Evolutionary conservation across 2,888 invertebrate genomes (phyloP), one percentile per base, ranked within the genome.

Genomic region (Baronia brevicornis): DNA sequence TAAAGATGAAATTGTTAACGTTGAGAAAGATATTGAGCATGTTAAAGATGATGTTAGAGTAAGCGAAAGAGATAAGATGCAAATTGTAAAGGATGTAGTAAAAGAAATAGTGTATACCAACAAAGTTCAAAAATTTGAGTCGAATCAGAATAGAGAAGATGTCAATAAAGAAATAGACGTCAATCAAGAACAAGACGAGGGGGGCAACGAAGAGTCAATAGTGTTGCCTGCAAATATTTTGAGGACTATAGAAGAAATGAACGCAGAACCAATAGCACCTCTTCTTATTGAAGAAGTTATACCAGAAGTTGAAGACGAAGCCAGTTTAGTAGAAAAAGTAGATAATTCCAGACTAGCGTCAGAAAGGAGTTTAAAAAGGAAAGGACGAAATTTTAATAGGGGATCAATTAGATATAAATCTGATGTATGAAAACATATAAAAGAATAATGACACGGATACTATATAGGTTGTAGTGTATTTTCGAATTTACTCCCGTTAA

Each of bases 321-420:
- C 18, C 22, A 4, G 7, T 2, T 15, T 15, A n/a, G 44, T 38
- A 15, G 27, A 35, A 15, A 37, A 42, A 24, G 18, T 34, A 13
- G 46, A 44, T 6, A 49, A 60, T 36, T 33, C 46, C 2, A 70
- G 79, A 41, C 39, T 78, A 28, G 51, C 60, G 0, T 51, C 69
- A 38, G 78, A 78, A 30, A 71, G 72, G 22, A 75, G 62, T 49
- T 44, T 71, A 31, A 61, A 48, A 30, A 51, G 60, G 11, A 62
- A 52, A 5, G 60, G 54, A 3, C 58, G 61, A 7, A 59, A 54
- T 25, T 46, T 51, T 2, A 56, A 54, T 23, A 53, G 74, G 44
- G 72, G 75, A 0, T 42, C 52, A 1, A 63, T 71, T 39, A 71
- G 67, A 33, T 80, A 70, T 54, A 61, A 44, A 9, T 49, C 61